Evolutionary conservation across 2,888 invertebrate genomes (phyloP).

Genomic region (Lithophane leautieri): DNA sequence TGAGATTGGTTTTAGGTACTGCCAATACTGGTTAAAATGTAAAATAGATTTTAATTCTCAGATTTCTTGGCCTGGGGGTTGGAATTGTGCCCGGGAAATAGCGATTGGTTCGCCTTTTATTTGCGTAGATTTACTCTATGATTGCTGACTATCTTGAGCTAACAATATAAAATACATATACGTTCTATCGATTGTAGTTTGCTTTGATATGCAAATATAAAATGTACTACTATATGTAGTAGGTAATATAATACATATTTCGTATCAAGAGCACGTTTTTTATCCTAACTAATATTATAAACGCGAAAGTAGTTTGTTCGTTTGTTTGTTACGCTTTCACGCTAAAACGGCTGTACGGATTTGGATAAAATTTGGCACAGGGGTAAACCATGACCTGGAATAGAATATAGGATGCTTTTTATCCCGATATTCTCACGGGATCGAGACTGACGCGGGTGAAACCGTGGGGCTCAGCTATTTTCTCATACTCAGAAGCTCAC

Average conservation of each 20-base stretch:
- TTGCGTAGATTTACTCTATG: not conserved
- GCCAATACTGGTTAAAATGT: not conserved
- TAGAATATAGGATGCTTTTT: no score
- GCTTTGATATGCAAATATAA: not conserved
- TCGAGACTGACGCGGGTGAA: no score
- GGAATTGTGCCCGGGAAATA: not conserved
- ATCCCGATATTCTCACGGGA: no score
- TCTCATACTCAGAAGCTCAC: not conserved
- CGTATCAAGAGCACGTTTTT: not conserved
- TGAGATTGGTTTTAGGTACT: slow-evolving; percentile 6
- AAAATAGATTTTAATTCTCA: not conserved
- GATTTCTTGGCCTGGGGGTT: not conserved
- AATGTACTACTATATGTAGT: not conserved
- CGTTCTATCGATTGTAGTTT: not conserved
- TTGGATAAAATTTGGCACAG: no score
- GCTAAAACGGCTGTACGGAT: no score
- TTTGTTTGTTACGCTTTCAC: no score
- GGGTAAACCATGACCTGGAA: no score
- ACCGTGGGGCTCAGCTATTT: no score
- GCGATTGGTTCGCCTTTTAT: not conserved
- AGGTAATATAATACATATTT: slow-evolving; percentile 3
- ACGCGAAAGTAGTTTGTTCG: no score
- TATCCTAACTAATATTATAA: no score
- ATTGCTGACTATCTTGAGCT: not conserved
- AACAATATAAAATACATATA: not conserved